These are phyloP conservation scores for Halictus rubicundus DNA, from an alignment of 1,140 invertebrate genomes.

Conservation along the genomic window DNA sequence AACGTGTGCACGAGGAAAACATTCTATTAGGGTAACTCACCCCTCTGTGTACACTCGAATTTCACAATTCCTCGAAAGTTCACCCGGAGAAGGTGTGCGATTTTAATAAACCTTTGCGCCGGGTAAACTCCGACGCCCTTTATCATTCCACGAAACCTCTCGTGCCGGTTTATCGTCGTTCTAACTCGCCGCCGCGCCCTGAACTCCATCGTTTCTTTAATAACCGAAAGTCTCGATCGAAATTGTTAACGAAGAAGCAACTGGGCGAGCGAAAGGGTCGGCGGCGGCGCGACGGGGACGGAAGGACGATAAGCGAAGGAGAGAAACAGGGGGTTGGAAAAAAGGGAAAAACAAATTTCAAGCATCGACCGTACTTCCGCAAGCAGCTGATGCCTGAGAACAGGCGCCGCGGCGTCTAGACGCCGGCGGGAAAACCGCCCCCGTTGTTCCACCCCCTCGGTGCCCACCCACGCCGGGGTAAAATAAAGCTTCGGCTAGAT, in stretches of 20 bases:
- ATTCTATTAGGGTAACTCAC: too few species aligned
- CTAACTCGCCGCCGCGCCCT: background rate
- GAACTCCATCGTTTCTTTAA: constrained; percentile 20
- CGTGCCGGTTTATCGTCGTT: constrained; percentile 23
- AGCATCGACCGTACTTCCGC: constrained; percentile 64
- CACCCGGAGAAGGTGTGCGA: background rate
- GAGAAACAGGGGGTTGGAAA: background rate
- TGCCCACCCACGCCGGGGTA: background rate
- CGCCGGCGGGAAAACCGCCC: constrained; percentile 45
- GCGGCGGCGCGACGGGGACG: too few species aligned
- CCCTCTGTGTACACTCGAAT: too few species aligned
- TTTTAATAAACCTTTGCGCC: constrained; percentile 40
- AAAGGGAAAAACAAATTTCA: constrained; percentile 39
- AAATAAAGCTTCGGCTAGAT: constrained; percentile 51
- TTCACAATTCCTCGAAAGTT: background rate
- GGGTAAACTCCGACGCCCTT: constrained; percentile 22
- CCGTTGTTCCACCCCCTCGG: constrained; percentile 24
- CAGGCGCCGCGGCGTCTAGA: constrained; percentile 64
- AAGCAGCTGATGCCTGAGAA: constrained; percentile 62
- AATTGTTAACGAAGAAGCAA: constrained; percentile 41
- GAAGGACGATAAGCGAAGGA: too few species aligned
- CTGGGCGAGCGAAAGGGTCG: too few species aligned
- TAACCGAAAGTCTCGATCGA: constrained; percentile 38
- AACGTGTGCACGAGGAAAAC: too few species aligned
- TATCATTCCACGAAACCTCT: constrained; percentile 6